Conservation (phyloP, 1,140 invertebrate species). For the Vanessa tameamea region DNA sequence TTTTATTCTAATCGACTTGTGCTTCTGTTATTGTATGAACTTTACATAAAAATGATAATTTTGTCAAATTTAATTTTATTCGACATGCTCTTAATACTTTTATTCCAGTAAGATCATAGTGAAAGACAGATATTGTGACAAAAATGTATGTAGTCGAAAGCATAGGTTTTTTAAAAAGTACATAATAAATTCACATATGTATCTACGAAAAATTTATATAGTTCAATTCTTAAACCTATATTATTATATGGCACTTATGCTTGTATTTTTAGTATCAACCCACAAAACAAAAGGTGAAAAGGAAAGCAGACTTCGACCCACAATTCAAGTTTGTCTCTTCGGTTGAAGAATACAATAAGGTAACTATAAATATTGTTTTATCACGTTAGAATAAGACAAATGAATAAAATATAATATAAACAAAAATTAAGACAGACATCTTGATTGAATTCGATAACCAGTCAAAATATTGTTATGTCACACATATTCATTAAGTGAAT, state of each 20-base stretch:
- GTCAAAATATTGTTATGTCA: too few relatives aligned
- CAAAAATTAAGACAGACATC: too few relatives aligned
- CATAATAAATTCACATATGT: not conserved
- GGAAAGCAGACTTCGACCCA: constrained; percentile 86
- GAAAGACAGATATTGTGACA: too few relatives aligned
- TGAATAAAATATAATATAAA: not conserved
- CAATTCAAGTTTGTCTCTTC: constrained; percentile 88
- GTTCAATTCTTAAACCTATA: not conserved
- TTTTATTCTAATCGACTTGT: not conserved
- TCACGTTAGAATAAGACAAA: not conserved
- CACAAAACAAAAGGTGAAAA: constrained; percentile 86
- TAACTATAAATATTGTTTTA: constrained; percentile 34
- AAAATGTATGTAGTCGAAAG: too few relatives aligned
- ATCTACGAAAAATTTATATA: not conserved
- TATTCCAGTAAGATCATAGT: too few relatives aligned
- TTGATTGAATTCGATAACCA: too few relatives aligned
- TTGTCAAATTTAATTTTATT: too few relatives aligned
- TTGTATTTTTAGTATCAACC: constrained; percentile 87
- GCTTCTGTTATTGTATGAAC: too few relatives aligned
- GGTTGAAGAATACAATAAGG: constrained; percentile 87
- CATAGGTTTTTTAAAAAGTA: too few relatives aligned
- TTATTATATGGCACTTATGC: not conserved
- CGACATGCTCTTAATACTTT: too few relatives aligned
- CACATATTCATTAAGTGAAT: too few relatives aligned
- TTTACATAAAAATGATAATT: too few relatives aligned